phyloP scores from a whole-genome alignment of 2,797 vertebrate species.

The Coregonus suidteri region DNA sequence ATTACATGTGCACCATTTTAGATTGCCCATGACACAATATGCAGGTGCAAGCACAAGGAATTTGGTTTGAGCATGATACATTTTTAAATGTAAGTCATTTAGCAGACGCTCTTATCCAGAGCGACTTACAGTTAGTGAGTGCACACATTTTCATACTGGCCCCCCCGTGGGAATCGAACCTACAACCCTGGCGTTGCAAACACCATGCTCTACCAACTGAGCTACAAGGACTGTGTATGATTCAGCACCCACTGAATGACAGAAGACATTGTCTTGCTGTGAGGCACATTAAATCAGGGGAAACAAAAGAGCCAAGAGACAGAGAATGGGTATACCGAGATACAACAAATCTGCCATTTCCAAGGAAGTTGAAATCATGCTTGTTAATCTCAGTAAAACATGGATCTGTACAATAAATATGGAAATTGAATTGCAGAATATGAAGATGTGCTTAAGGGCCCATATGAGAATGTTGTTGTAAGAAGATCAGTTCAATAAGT shows the following conservation, averaged over 20 bases:
- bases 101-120: too few species aligned
- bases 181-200: too few species aligned
- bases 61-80: slow-evolving; percentile 4
- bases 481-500: neutral
- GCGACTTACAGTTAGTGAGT: too few species aligned
- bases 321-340: too few species aligned
- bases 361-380: slow-evolving; percentile 4
- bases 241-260: slow-evolving; percentile 8
- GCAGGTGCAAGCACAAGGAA: slow-evolving; percentile 1
- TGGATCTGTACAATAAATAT: slow-evolving; percentile 6
- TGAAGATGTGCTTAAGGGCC: neutral
- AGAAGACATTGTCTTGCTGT: neutral
- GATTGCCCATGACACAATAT: slow-evolving; percentile 9
- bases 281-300: slow-evolving; percentile 17
- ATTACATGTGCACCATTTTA: slow-evolving; percentile 14
- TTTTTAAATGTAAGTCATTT: too few species aligned
- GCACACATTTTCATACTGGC: too few species aligned
- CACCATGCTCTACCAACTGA: too few species aligned
- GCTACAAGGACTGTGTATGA: neutral
- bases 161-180: too few species aligned
- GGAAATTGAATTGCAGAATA: neutral
- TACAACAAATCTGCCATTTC: slow-evolving; percentile 7
- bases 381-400: slow-evolving; percentile 5
- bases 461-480: neutral
- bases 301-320: neutral